Percentiles rank a stretch among this genome's conserved stretches.
phyloP scores from a whole-genome alignment of 2,113 vertebrate genomes.

The Ptychochromis oligacanthus region DNA sequence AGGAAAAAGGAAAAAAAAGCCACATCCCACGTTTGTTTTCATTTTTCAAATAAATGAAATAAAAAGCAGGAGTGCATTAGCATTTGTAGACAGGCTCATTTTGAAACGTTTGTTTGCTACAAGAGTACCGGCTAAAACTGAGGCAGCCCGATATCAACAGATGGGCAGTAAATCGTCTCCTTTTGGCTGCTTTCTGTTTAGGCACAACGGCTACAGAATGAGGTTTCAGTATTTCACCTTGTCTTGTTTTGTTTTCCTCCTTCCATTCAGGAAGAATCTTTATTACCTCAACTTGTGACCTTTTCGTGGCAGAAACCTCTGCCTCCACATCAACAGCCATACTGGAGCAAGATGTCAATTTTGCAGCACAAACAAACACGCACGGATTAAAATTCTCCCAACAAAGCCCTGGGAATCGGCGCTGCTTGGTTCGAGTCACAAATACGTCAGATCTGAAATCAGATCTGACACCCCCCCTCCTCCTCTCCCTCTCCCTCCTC shows the following conservation, averaged over 20 bases:
- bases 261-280: slow-evolving; percentile 72
- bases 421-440: slow-evolving; percentile 52
- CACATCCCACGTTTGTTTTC: background rate
- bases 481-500: background rate
- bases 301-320: slow-evolving; percentile 78
- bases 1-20: background rate
- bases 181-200: background rate
- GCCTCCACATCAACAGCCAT: slow-evolving; percentile 81
- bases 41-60: background rate
- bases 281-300: slow-evolving; percentile 84
- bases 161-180: background rate
- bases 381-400: slow-evolving; percentile 69
- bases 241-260: background rate
- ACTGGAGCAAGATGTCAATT: slow-evolving; percentile 80
- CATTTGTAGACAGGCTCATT: background rate
- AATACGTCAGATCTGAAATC: slow-evolving; percentile 38
- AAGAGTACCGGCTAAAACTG: background rate
- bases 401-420: slow-evolving; percentile 33
- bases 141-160: background rate
- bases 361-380: slow-evolving; percentile 56
- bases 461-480: slow-evolving; percentile 10
- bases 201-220: background rate
- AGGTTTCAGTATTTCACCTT: background rate
- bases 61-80: background rate
- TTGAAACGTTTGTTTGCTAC: background rate